Conservation (phyloP, 2,888 invertebrate genomes). For the Nasonovia ribisnigri region DNA sequence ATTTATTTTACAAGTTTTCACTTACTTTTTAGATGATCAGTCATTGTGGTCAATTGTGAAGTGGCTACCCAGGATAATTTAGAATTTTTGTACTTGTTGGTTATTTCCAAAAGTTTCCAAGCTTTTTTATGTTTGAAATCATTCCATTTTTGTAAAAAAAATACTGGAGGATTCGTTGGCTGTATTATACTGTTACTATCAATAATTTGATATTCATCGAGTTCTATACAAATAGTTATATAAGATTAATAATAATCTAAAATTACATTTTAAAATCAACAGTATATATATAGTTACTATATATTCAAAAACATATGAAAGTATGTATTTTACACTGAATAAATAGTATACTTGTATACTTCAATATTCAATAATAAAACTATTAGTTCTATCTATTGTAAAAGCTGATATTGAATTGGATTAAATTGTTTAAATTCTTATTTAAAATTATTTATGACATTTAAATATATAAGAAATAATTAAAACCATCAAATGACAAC, state of each 20-base stretch:
- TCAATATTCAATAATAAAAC: neutral
- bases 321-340: neutral
- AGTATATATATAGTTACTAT: no score
- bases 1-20: neutral
- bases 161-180: slow-evolving; percentile 60
- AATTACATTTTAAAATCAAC: neutral
- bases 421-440: neutral
- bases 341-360: neutral
- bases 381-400: neutral
- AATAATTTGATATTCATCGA: slow-evolving; percentile 61
- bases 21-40: slow-evolving; percentile 57
- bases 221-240: slow-evolving; percentile 24
- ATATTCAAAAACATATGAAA: neutral
- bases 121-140: slow-evolving; percentile 58
- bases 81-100: slow-evolving; percentile 43
- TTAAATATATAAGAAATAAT: neutral
- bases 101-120: slow-evolving; percentile 58
- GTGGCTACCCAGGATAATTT: slow-evolving; percentile 47
- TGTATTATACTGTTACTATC: slow-evolving; percentile 54
- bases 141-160: slow-evolving; percentile 59
- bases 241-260: neutral
- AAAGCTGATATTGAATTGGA: neutral
- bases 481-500: neutral
- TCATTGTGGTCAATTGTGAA: slow-evolving; percentile 34
- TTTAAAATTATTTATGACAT: neutral